Conservation (phyloP, 1,140 invertebrate genomes). For the Chironomus striatipennis region DNA sequence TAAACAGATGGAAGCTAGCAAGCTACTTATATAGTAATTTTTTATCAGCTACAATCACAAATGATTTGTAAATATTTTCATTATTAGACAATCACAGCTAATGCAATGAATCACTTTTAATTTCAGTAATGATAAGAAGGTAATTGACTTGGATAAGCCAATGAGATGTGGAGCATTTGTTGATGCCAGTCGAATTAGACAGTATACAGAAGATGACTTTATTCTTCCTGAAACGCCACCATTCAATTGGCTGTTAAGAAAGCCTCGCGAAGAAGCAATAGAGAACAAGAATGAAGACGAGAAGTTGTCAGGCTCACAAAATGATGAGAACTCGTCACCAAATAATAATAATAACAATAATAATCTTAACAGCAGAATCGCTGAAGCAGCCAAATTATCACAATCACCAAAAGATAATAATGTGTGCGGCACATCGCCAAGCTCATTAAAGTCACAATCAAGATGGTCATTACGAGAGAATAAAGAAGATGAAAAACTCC, state of each 20-base stretch:
- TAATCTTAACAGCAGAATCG: slow-evolving; percentile 26
- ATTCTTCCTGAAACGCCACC: slow-evolving; percentile 56
- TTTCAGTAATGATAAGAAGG: slow-evolving; percentile 45
- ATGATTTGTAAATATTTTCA: background rate
- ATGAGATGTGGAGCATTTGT: slow-evolving; percentile 64
- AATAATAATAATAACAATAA: slow-evolving; percentile 31
- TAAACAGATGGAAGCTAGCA: no score
- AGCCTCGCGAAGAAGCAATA: slow-evolving; percentile 30
- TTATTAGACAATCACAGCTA: background rate
- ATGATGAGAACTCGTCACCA: background rate
- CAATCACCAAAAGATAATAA: slow-evolving; percentile 23
- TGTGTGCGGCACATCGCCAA: slow-evolving; percentile 21
- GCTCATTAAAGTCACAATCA: slow-evolving; percentile 16
- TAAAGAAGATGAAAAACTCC: slow-evolving; percentile 29
- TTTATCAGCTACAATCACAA: background rate
- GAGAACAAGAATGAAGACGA: slow-evolving; percentile 1
- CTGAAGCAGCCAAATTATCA: background rate
- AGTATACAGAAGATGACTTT: slow-evolving; percentile 50
- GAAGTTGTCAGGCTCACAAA: background rate
- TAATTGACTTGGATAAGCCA: slow-evolving; percentile 51
- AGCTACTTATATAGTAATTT: no score
- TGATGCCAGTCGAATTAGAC: slow-evolving; percentile 38
- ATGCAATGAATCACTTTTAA: slow-evolving; percentile 25
- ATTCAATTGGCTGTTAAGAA: slow-evolving; percentile 51
- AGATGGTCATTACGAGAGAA: background rate